Evolutionary conservation across 2,113 vertebrate genomes (phyloP).

Genomic region (Rhizomys pruinosus): DNA sequence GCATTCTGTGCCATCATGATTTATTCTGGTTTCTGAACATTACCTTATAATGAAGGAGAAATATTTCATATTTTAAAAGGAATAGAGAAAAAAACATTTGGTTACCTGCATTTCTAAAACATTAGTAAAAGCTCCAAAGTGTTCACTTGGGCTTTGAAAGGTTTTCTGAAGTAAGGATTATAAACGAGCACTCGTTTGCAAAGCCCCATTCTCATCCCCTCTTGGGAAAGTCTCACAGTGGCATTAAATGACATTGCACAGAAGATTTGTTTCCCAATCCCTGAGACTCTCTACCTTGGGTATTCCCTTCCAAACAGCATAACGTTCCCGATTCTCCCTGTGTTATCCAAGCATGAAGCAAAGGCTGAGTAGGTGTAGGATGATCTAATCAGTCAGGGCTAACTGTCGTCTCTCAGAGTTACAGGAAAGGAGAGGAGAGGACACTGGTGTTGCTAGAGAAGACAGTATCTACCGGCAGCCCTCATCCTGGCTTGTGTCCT

Average conservation of each 20-base stretch:
- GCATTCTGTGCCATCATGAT: conserved; percentile 63
- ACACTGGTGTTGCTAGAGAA: background rate
- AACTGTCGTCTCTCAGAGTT: background rate
- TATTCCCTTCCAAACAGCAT: background rate
- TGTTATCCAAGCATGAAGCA: background rate
- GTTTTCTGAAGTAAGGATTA: conserved; percentile 62
- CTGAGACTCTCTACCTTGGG: conserved; percentile 36
- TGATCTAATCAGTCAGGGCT: background rate
- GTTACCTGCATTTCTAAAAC: conserved; percentile 64
- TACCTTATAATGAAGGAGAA: conserved; percentile 73
- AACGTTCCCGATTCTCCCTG: background rate
- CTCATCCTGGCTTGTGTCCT: accelerated
- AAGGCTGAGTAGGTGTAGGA: background rate
- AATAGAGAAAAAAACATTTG: conserved; percentile 59
- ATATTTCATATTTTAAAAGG: conserved; percentile 75
- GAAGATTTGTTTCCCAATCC: conserved; percentile 52
- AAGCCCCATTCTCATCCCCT: conserved; percentile 23
- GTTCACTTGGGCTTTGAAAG: conserved; percentile 58
- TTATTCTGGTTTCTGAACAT: conserved; percentile 76
- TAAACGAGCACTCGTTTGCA: conserved; percentile 65
- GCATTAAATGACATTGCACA: conserved; percentile 34
- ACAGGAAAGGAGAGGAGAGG: background rate
- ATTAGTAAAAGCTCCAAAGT: conserved; percentile 51
- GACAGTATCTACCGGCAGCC: accelerated
- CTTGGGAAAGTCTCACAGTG: conserved; percentile 58